These are phyloP conservation scores for Mastacembelus armatus DNA, from an alignment of 2,797 vertebrate species.

Conservation along the genomic window DNA sequence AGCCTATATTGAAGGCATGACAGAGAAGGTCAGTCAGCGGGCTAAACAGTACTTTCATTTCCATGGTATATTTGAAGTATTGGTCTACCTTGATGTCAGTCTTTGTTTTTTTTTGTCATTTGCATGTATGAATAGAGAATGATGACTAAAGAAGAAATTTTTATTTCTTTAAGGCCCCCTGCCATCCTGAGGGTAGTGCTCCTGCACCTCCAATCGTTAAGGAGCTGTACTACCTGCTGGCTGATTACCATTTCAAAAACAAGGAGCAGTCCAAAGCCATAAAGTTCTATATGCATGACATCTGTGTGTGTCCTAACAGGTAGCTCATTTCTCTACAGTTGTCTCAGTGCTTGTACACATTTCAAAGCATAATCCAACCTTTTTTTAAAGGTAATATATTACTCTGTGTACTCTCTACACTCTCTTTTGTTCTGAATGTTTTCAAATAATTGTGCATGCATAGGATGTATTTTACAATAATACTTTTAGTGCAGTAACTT, in stretches of 20 bases:
- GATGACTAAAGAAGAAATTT: not conserved
- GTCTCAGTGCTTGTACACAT: not conserved
- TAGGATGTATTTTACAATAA: not conserved
- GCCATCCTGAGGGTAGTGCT: slow-evolving; percentile 90
- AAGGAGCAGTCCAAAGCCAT: slow-evolving; percentile 99
- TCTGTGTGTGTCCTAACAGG: slow-evolving; percentile 96
- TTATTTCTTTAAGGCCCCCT: slow-evolving; percentile 84
- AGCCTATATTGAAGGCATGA: slow-evolving; percentile 91
- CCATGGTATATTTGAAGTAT: not conserved
- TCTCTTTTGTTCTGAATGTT: too few relatives aligned
- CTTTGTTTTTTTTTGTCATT: not conserved
- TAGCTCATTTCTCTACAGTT: slow-evolving; percentile 48
- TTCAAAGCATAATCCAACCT: not conserved
- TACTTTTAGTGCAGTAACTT: not conserved
- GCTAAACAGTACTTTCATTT: not conserved
- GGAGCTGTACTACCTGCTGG: slow-evolving; percentile 96
- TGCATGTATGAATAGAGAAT: not conserved
- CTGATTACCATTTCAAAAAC: slow-evolving; percentile 99
- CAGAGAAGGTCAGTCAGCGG: slow-evolving; percentile 85
- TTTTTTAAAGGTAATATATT: not conserved
- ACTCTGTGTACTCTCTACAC: not conserved
- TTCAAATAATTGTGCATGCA: not conserved
- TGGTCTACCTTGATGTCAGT: not conserved
- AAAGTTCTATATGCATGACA: slow-evolving; percentile 98
- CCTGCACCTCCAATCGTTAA: slow-evolving; percentile 90